phyloP scores from a whole-genome alignment of 1,140 invertebrate species.

The Gonatopus flavifemur region DNA sequence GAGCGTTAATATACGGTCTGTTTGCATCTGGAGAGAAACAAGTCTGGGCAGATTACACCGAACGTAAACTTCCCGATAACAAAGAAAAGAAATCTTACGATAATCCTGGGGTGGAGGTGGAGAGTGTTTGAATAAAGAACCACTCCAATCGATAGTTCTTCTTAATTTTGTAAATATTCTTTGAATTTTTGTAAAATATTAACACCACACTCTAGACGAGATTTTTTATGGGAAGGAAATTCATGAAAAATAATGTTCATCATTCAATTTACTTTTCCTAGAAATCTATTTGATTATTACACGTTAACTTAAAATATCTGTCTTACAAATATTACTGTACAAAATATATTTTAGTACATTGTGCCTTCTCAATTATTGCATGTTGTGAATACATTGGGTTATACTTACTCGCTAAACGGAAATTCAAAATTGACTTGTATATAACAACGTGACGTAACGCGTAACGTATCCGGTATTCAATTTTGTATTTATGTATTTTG shows the following conservation, averaged over 20 bases:
- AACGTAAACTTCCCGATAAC: constrained; percentile 47
- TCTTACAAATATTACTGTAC: constrained; percentile 31
- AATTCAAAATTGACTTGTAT: constrained; percentile 26
- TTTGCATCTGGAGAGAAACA: constrained; percentile 80
- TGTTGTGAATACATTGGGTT: constrained; percentile 22
- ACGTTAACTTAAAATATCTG: neutral
- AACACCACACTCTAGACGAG: no score
- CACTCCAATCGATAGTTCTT: neutral
- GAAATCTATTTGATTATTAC: constrained; percentile 35
- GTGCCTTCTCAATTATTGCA: constrained; percentile 41
- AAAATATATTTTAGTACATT: constrained; percentile 42
- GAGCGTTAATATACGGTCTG: constrained; percentile 76
- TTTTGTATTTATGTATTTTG: neutral
- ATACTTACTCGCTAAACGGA: constrained; percentile 17
- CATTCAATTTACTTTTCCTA: no score
- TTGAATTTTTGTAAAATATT: no score
- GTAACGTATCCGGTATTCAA: neutral
- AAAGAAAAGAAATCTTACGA: constrained; percentile 37
- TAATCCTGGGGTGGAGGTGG: constrained; percentile 46
- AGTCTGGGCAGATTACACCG: constrained; percentile 67
- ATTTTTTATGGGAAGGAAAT: no score
- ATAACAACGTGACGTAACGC: constrained; percentile 3
- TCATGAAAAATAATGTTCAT: no score
- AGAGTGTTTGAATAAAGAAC: constrained; percentile 19
- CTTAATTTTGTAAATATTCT: no score